Evolutionary conservation across 2,888 invertebrate genomes (phyloP).

Genomic region (Neoscelio sp.): DNA sequence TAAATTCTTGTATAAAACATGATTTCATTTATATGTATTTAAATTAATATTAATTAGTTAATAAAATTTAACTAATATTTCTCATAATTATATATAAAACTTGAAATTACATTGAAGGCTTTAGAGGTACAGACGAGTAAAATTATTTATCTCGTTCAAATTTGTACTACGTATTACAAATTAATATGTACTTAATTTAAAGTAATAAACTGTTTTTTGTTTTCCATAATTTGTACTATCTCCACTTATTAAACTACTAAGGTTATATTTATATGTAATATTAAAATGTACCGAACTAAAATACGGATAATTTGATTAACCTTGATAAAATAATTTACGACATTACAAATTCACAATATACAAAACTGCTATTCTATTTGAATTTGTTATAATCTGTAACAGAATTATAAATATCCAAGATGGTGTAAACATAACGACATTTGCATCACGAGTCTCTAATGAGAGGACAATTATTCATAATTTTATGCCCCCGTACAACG

Average conservation of each 20-base stretch:
- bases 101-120: too few relatives aligned
- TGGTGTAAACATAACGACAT: background rate
- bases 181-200: too few relatives aligned
- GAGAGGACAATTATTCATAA: slow-evolving; percentile 6
- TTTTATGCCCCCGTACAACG: slow-evolving; percentile 5
- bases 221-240: too few relatives aligned
- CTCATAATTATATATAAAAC: too few relatives aligned
- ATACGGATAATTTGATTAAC: too few relatives aligned
- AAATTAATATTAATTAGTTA: slow-evolving; percentile 26
- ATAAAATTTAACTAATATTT: slow-evolving; percentile 1
- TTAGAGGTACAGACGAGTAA: too few relatives aligned
- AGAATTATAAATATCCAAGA: background rate
- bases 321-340: background rate
- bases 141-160: too few relatives aligned
- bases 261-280: too few relatives aligned
- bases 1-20: background rate
- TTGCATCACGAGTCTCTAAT: slow-evolving; percentile 10
- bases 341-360: background rate
- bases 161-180: too few relatives aligned
- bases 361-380: background rate
- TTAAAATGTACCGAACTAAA: too few relatives aligned
- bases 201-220: too few relatives aligned
- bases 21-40: slow-evolving; percentile 19
- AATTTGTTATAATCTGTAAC: background rate
- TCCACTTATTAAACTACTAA: too few relatives aligned